Conservation (phyloP, 2,888 invertebrate species). For the Scaptomyza cyrtandrae region DNA sequence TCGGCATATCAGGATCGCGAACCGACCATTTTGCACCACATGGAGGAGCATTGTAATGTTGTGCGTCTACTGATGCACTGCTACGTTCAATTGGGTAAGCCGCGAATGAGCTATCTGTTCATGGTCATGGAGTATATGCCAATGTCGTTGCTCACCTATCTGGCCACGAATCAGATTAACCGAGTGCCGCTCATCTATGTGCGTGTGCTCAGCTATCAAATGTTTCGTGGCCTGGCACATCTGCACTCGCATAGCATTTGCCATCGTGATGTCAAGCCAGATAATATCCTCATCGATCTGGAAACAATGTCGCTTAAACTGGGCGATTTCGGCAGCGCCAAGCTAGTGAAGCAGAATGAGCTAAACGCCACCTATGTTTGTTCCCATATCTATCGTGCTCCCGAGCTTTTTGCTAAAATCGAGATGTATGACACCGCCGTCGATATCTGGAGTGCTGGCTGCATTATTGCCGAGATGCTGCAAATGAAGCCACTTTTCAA, state of each 20-base stretch:
- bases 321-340: conserved; percentile 99
- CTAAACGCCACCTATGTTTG: conserved; percentile 99
- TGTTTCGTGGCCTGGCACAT: conserved; percentile 99
- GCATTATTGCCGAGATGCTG: conserved; percentile 98
- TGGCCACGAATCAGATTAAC: conserved; percentile 94
- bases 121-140: conserved; percentile 99
- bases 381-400: conserved; percentile 98
- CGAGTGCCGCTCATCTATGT: conserved; percentile 99
- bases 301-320: conserved; percentile 98
- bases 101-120: conserved; percentile 95
- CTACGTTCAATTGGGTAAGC: conserved; percentile 99
- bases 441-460: conserved; percentile 99
- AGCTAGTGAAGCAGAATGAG: conserved; percentile 96
- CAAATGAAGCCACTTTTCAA: conserved; percentile 98
- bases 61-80: conserved; percentile 99
- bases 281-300: conserved; percentile 97
- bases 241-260: conserved; percentile 99
- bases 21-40: conserved; percentile 98
- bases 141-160: conserved; percentile 86
- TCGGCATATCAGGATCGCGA: conserved; percentile 99
- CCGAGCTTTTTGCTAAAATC: conserved; percentile 99
- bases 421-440: conserved; percentile 97
- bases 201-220: conserved; percentile 99
- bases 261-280: conserved; percentile 99
- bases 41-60: conserved; percentile 99